A percentile compares a stretch with the other conserved stretches of the same genome.
phyloP scores from a whole-genome alignment of 2,888 invertebrate species.

The Ditylenchus weischeri region DNA sequence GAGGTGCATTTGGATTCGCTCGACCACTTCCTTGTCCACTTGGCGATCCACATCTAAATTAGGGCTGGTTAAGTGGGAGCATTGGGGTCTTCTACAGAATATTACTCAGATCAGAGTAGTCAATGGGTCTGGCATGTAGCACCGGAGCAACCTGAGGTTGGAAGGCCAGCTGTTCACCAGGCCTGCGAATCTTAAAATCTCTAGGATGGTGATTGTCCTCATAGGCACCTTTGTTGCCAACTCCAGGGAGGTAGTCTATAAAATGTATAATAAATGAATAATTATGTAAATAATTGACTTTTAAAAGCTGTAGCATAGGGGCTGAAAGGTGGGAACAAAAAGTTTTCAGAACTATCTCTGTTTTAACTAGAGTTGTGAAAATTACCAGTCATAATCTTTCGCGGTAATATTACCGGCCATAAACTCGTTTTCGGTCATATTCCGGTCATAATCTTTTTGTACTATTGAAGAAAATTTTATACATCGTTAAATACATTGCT shows the following conservation, averaged over 20 bases:
- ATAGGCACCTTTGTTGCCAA: background rate
- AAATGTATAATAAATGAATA: background rate
- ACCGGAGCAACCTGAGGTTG: conserved; percentile 37
- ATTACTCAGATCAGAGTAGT: conserved; percentile 19
- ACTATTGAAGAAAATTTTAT: too few species aligned
- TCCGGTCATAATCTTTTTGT: too few species aligned
- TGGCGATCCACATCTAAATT: conserved; percentile 32
- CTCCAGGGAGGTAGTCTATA: conserved; percentile 5
- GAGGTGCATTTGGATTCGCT: conserved; percentile 31
- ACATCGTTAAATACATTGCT: too few species aligned
- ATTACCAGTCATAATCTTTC: too few species aligned
- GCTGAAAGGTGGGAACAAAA: too few species aligned
- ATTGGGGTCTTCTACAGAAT: background rate
- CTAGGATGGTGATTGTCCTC: too few species aligned
- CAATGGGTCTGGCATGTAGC: background rate
- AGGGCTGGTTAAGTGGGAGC: background rate
- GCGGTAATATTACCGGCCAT: too few species aligned
- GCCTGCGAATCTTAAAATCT: conserved; percentile 5
- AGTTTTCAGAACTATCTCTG: too few species aligned
- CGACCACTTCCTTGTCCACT: conserved; percentile 37
- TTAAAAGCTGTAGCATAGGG: too few species aligned
- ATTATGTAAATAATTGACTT: too few species aligned
- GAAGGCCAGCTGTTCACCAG: conserved; percentile 39
- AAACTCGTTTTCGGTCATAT: too few species aligned
- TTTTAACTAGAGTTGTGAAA: too few species aligned